Percentiles rank a stretch among this genome's conserved stretches.
These are phyloP conservation scores for Akabosia matsudoensis DNA, from an alignment of 1,140 invertebrate species.

Conservation along the genomic window DNA sequence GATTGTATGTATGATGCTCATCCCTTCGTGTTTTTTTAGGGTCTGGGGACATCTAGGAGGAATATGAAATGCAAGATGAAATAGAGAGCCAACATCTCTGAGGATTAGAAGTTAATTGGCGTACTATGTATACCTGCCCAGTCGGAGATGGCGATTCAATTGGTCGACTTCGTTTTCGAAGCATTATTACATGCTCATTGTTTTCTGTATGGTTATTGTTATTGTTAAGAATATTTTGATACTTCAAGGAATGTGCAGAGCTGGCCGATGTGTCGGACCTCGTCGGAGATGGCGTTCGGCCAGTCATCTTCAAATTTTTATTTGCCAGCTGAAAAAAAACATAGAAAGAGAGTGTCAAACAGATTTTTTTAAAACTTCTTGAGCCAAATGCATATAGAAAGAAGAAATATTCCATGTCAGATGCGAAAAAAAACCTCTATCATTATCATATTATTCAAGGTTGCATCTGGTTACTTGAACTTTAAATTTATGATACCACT, in stretches of 20 bases:
- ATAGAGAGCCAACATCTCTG: too few species aligned
- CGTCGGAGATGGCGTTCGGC: background rate
- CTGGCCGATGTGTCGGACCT: background rate
- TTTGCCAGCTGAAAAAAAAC: background rate
- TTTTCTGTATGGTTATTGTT: background rate
- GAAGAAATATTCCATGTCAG: too few species aligned
- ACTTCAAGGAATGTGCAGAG: background rate
- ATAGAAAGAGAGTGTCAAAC: background rate
- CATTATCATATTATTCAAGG: too few species aligned
- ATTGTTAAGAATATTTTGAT: conserved; percentile 9
- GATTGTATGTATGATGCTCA: background rate
- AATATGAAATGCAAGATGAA: too few species aligned
- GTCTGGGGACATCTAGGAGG: background rate
- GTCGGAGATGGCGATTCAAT: background rate
- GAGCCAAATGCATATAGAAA: too few species aligned
- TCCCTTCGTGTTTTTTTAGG: background rate
- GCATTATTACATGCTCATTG: background rate
- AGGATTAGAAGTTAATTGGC: too few species aligned
- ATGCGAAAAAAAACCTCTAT: too few species aligned
- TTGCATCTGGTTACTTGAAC: too few species aligned
- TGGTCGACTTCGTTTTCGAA: background rate
- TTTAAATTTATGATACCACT: too few species aligned
- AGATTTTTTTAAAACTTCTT: too few species aligned
- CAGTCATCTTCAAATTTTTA: background rate
- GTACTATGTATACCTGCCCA: background rate